Conservation (phyloP, 2,888 invertebrate genomes). For the Tenthredo distinguenda region DNA sequence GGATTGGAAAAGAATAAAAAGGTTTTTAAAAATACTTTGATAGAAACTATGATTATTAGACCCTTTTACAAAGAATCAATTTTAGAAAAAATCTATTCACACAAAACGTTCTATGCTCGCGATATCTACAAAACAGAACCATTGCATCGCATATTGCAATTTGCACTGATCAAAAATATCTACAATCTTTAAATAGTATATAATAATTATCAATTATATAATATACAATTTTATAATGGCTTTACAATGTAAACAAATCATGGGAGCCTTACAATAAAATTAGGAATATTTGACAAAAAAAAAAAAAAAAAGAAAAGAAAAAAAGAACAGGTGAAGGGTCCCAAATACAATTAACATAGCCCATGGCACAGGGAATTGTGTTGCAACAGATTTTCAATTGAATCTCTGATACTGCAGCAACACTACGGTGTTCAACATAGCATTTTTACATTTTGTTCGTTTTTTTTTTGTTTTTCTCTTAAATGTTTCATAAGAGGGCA, state of each 20-base stretch:
- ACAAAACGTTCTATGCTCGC: constrained; percentile 74
- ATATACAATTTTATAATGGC: constrained; percentile 70
- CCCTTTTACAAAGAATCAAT: constrained; percentile 79
- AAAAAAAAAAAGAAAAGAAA: neutral
- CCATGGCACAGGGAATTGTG: constrained; percentile 55
- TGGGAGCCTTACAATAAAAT: constrained; percentile 54
- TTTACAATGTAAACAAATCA: constrained; percentile 71
- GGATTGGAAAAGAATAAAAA: constrained; percentile 31
- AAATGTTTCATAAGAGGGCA: neutral
- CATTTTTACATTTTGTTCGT: neutral
- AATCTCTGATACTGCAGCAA: constrained; percentile 39
- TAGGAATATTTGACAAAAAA: neutral
- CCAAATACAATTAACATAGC: constrained; percentile 54
- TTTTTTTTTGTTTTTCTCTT: neutral
- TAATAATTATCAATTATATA: constrained; percentile 61
- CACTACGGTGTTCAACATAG: constrained; percentile 2
- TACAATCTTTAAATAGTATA: constrained; percentile 65
- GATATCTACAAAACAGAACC: constrained; percentile 78
- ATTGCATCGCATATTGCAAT: constrained; percentile 76
- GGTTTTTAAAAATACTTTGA: constrained; percentile 68
- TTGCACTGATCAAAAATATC: constrained; percentile 71
- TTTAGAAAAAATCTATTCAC: constrained; percentile 78
- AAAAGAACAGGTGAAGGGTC: constrained; percentile 39
- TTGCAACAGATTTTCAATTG: constrained; percentile 32
- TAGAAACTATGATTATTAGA: constrained; percentile 79